Percentiles rank a stretch among this genome's conserved stretches.
Evolutionary conservation across 2,113 vertebrate genomes (phyloP).

Genomic region (Centropus bengalensis): DNA sequence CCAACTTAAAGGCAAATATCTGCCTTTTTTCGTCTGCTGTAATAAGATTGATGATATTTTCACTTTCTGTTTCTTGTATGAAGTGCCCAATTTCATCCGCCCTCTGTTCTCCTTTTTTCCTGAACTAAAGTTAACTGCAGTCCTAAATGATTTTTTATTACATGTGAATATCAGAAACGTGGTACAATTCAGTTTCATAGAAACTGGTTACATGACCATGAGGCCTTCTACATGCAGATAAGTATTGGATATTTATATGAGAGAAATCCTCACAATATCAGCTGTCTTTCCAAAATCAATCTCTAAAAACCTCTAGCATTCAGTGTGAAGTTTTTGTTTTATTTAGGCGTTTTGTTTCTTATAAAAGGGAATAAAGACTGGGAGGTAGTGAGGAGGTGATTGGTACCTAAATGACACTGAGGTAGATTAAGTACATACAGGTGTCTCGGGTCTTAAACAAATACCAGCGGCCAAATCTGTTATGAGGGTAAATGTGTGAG

Average conservation of each 20-base stretch:
- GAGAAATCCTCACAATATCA: neutral
- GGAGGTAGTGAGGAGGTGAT: neutral
- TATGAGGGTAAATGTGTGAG: neutral
- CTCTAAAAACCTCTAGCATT: accelerated
- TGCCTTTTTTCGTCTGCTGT: neutral
- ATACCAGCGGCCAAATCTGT: neutral
- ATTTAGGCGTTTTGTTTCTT: neutral
- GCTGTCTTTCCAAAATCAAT: neutral
- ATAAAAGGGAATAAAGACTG: neutral
- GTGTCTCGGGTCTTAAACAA: neutral
- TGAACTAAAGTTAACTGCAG: neutral
- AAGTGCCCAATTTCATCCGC: neutral
- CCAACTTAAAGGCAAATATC: neutral
- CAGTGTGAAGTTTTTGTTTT: neutral
- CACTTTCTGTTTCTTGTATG: neutral
- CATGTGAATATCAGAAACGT: neutral
- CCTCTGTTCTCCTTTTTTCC: neutral
- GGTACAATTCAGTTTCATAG: neutral
- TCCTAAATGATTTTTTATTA: neutral
- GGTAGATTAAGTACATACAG: neutral
- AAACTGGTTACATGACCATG: neutral
- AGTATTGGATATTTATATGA: neutral
- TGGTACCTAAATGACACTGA: neutral
- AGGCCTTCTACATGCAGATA: neutral
- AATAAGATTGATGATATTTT: neutral